Evolutionary conservation across 2,797 vertebrate species (phyloP), one percentile per base, ranked within the genome.

Genomic region (Glossophaga mutica): DNA sequence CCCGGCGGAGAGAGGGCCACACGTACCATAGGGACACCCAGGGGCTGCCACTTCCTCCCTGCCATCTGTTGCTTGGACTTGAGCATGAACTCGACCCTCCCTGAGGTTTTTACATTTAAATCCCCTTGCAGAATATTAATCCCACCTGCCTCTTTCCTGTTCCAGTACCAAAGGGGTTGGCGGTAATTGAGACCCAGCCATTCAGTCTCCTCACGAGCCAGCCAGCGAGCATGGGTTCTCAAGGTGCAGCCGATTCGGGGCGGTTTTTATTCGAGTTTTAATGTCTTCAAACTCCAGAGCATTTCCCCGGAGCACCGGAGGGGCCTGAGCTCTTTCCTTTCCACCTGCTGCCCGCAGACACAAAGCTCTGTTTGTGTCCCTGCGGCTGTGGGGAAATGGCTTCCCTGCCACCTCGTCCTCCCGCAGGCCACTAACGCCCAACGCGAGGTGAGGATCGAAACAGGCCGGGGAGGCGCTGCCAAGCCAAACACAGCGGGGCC

Each of bases 401-500:
- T 71, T 50, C 97, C 96, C 96, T 71, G 82, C 94, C 94, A 84
- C 94, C 94, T 90, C 96, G 32, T 70, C 96, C 96, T 55, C 81
- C 74, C 12, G 86, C 71, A 95, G 96, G 83, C 95, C 96, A 86
- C 96, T 91, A 97, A 97, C 68, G 83, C 83, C 95, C 96, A 59
- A 93, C 1, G 3, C 74, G 76, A 97, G 79, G 65, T 88, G 97
- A 95, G 94, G 52, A 62, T 96, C 1, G 62, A 42, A 96, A 96
- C 68, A 95, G 95, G 3, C 70, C 94, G 90, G 94, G 71, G 26
- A 73, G 94, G 73, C n/a, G 86, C 96, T 97, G 98, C 98, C 98
- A 98, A 99, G 94, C 91, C 97, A 98, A 98, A 98, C 97, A 98
- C 97, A 93, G 93, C 98, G 92, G 95, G 91, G 96, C 94, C 32